Evolutionary conservation across 2,888 invertebrate genomes (phyloP), one percentile per base, ranked within the genome.

Genomic region (Galerucella pusilla): DNA sequence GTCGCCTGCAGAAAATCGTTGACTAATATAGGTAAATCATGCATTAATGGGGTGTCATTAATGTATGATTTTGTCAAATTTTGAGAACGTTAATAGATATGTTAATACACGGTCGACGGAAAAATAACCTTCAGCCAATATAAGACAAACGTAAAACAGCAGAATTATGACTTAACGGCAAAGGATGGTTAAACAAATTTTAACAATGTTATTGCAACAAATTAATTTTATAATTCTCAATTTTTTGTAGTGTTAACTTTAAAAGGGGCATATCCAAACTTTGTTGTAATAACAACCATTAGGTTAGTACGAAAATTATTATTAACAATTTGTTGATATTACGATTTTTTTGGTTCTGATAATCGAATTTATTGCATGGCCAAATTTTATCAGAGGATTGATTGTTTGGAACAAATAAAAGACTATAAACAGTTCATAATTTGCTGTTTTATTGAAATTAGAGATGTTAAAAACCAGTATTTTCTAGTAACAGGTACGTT

Each of bases 401-500:
- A 69, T 54, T 71, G 73, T 75, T 74, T 77, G 70, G 59, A 69
- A 75, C 57, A 75, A 77, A 77, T 77, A 74, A 77, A 63, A 73
- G 73, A 77, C 70, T 77, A 69, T 77, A 75, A 76, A 67, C 63
- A 74, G 77, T 77, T 75, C 46, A 60, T 16, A 11, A 28, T 52
- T 57, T 59, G 12, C 52, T 64, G 16, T 57, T 57, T 57, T 20
- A 20, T 60, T 60, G 7, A 25, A 42, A 42, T 42, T 42, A 20
- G 20, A 20, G 20, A 20, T 20, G 20, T 20, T 20, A 20, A 20
- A 20, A 20, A 20, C 20, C 20, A 20, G 20, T 20, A 20, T 20
- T 20, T 20, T 20, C 20, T 20, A 20, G 20, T 20, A 20, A 20
- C 20, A 20, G 20, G 20, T 20, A 20, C 0, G 20, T 20, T 20